phyloP scores from a whole-genome alignment of 2,113 vertebrate genomes.

The Scartelaos histophorus region DNA sequence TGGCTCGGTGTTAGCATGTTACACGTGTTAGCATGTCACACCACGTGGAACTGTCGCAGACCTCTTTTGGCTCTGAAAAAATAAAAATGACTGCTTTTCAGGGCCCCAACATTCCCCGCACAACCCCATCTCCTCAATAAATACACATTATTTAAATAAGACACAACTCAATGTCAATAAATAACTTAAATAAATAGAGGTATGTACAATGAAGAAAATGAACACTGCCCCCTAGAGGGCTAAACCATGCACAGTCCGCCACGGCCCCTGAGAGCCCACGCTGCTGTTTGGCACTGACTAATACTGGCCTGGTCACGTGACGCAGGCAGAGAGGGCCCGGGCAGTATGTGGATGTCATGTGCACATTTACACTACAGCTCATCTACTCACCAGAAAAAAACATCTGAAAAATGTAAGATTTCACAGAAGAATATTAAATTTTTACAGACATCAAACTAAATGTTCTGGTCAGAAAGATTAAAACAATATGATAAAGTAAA shows the following conservation, averaged over 20 bases:
- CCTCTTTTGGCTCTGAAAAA: conserved; percentile 4
- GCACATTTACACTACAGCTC: not conserved
- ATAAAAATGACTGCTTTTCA: conserved; percentile 17
- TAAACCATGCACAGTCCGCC: conserved; percentile 50
- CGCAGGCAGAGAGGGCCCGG: not conserved
- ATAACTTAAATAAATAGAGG: conserved; percentile 64
- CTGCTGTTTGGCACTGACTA: conserved; percentile 1
- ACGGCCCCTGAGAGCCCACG: not conserved
- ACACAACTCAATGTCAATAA: conserved; percentile 55
- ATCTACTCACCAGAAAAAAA: not conserved
- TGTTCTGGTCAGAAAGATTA: not conserved
- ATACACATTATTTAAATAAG: conserved; percentile 45
- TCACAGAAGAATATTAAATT: not conserved
- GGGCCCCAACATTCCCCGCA: conserved; percentile 25
- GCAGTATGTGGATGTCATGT: not conserved
- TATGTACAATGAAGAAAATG: conserved; percentile 55
- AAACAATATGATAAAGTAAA: no score
- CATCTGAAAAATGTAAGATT: not conserved
- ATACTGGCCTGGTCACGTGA: conserved; percentile 6
- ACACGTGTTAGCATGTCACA: not conserved
- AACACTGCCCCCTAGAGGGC: conserved; percentile 18
- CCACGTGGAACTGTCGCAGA: conserved; percentile 6
- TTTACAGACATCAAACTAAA: not conserved
- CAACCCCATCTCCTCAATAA: conserved; percentile 48
- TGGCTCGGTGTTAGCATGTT: not conserved